Evolutionary conservation across 2,113 vertebrate species (phyloP), one percentile per base, ranked within the genome.

Genomic region (Rynchops niger): DNA sequence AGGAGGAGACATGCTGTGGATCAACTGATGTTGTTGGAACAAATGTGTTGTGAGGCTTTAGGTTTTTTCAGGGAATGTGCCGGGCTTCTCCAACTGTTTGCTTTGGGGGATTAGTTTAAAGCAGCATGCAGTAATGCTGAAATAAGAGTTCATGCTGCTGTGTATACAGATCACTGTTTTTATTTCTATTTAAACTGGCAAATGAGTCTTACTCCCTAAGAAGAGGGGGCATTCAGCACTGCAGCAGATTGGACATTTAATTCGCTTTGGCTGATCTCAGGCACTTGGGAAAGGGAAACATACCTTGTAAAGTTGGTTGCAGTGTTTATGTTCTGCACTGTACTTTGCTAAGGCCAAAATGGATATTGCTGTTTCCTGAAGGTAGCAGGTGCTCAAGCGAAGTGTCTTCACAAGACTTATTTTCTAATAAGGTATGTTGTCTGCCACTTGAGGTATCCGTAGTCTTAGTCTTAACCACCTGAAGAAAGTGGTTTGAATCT

Each of bases 81-180:
- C 0, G 9, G 23, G 63, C 36, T 59, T 94, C 38, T 26, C 47
- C 47, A 40, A 32, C 22, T 9, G 21, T 88, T 93, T 86, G 82
- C 93, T 94, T 82, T 88, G 77, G 43, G 16, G 59, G 90, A 76
- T 91, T 93, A 87, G 88, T 58, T 59, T 62, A 80, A 63, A 72
- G 73, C 97, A n/a, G 49, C 30, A 80, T 47, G 77, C 69, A 12
- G 0, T 14, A 71, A 11, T 59, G 53, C 47, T 59, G 76, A 63
- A 73, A 80, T 15, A 34, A 43, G 84, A 16, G 76, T 42, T 77
- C 23, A 3, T 62, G 82, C 96, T 83, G 93, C 72, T 73, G 43
- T 76, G 58, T 65, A 62, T 62, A 80, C 86, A 92, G 50, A n/a
- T 22, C 43, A 12, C 47, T 92, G 84, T 45, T 74, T 88, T 65